Conservation (phyloP, 2,888 invertebrate species). For the Melikaiella ostensackeni region DNA sequence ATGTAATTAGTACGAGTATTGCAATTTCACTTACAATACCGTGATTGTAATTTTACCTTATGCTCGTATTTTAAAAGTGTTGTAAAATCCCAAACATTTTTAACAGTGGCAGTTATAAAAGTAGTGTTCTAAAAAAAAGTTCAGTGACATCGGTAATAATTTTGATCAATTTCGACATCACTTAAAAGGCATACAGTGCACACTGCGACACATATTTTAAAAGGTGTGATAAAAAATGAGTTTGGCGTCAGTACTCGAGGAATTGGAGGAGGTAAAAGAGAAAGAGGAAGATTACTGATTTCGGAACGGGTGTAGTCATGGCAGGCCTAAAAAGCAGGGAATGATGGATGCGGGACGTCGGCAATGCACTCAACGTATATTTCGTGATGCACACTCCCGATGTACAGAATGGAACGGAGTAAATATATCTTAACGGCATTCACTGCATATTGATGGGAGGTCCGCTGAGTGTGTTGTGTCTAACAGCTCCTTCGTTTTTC, state of each 20-base stretch:
- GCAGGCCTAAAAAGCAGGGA: slow-evolving; percentile 53
- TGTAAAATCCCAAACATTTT: no score
- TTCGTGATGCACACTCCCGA: slow-evolving; percentile 59
- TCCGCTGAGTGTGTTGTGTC: slow-evolving; percentile 76
- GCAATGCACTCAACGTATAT: slow-evolving; percentile 72
- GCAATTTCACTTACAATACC: no score
- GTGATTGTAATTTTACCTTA: no score
- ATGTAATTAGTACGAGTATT: no score
- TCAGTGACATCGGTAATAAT: neutral
- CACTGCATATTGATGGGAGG: slow-evolving; percentile 74
- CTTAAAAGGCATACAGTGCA: neutral
- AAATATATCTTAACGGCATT: slow-evolving; percentile 74
- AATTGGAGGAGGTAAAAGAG: slow-evolving; percentile 31
- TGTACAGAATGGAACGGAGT: slow-evolving; percentile 69
- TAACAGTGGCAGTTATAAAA: no score
- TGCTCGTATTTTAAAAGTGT: no score
- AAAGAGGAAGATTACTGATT: slow-evolving; percentile 37
- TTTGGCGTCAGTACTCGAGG: slow-evolving; percentile 1
- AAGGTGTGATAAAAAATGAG: slow-evolving; percentile 18
- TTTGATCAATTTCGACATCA: neutral
- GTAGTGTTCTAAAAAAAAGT: neutral
- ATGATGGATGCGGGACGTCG: slow-evolving; percentile 73
- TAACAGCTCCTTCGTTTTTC: slow-evolving; percentile 68
- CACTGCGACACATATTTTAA: neutral
- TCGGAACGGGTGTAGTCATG: slow-evolving; percentile 27